phyloP scores from a whole-genome alignment of 1,140 invertebrate genomes.

The Caerostris extrusa region DNA sequence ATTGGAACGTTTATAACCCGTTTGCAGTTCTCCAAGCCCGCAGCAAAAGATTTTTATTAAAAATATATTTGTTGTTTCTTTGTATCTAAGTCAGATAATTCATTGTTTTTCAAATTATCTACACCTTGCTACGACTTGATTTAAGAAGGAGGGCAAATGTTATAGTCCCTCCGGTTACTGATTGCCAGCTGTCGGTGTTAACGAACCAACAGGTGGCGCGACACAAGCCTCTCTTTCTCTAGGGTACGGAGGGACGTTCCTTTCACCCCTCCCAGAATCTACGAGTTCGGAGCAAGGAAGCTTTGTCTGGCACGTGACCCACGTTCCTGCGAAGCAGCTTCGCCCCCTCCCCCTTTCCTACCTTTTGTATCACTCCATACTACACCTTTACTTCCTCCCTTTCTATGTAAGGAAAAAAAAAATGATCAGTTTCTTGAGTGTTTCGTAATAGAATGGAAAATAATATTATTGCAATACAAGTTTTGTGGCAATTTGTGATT shows the following conservation, averaged over 20 bases:
- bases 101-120: too few species aligned
- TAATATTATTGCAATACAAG: background rate
- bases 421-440: background rate
- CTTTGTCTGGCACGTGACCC: background rate
- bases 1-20: too few species aligned
- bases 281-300: background rate
- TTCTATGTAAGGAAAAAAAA: background rate
- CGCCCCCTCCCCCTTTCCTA: background rate
- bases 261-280: background rate
- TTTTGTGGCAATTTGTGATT: background rate
- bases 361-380: background rate
- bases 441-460: background rate
- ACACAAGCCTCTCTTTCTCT: background rate
- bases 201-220: constrained; percentile 13
- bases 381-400: background rate
- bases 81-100: too few species aligned
- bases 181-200: constrained; percentile 12
- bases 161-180: background rate
- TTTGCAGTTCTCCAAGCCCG: too few species aligned
- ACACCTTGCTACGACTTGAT: background rate
- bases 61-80: too few species aligned
- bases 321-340: background rate
- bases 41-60: too few species aligned
- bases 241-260: background rate
- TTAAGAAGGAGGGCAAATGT: background rate